phyloP scores from a whole-genome alignment of 2,113 vertebrate genomes.

The Lycaon pictus region DNA sequence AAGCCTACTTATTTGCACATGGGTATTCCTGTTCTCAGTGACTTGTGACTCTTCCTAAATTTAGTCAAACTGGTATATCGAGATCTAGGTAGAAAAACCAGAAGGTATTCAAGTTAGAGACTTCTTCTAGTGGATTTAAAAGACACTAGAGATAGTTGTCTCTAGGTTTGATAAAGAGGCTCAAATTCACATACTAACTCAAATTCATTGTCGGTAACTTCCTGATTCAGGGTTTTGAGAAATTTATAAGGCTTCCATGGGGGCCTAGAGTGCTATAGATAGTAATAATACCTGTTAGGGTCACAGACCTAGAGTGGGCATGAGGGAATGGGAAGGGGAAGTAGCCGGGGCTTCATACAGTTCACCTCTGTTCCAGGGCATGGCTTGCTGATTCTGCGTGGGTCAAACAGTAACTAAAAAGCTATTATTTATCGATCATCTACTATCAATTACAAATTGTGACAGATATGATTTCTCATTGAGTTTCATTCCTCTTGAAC shows the following conservation, averaged over 20 bases:
- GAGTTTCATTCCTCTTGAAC: neutral
- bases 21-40: neutral
- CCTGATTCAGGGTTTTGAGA: neutral
- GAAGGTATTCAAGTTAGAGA: neutral
- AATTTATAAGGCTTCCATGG: neutral
- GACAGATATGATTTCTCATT: neutral
- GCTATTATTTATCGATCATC: neutral
- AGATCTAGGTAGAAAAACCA: neutral
- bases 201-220: neutral
- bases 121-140: neutral
- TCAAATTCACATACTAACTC: neutral
- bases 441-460: neutral
- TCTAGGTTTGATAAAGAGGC: neutral
- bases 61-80: neutral
- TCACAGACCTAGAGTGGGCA: neutral
- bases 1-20: neutral
- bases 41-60: conserved; percentile 16
- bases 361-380: neutral
- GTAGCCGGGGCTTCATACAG: fast-evolving
- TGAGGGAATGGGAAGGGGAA: too few species aligned
- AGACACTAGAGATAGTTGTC: neutral
- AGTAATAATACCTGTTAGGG: neutral
- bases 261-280: neutral
- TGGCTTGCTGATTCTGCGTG: neutral
- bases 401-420: neutral